Evolutionary conservation across 2,113 vertebrate genomes (phyloP).

Genomic region (Grantiella picta): DNA sequence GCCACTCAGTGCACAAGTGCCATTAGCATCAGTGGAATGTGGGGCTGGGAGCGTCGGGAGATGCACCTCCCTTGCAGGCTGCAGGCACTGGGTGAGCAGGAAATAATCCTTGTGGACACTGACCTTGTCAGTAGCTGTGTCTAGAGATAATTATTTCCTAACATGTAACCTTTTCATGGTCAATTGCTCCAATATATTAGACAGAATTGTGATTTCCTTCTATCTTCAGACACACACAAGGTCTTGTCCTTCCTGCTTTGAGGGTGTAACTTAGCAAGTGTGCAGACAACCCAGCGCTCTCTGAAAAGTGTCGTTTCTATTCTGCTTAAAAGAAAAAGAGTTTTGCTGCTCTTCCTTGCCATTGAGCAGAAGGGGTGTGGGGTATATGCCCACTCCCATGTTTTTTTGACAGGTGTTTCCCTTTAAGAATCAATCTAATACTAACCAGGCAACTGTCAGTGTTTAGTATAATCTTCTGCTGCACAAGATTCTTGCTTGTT

Average conservation of each 20-base stretch:
- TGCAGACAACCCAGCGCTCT: background rate
- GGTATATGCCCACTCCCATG: background rate
- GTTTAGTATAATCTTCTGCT: constrained; percentile 36
- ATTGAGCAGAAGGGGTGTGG: background rate
- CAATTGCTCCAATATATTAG: constrained; percentile 48
- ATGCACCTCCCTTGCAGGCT: background rate
- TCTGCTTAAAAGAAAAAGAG: background rate
- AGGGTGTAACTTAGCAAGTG: background rate
- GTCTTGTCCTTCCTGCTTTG: background rate
- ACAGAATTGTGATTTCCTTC: constrained; percentile 29
- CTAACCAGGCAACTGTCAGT: background rate
- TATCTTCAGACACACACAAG: background rate
- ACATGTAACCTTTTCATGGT: constrained; percentile 49
- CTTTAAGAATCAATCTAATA: constrained; percentile 4
- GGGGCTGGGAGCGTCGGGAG: background rate
- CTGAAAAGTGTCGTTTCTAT: background rate
- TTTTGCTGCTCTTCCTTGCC: background rate
- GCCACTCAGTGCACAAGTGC: constrained; percentile 38
- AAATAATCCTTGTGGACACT: constrained; percentile 46
- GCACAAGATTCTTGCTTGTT: background rate
- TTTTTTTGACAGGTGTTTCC: background rate
- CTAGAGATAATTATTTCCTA: constrained; percentile 61
- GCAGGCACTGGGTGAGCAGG: background rate
- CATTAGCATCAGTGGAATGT: constrained; percentile 33
- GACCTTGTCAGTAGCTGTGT: constrained; percentile 38